phyloP scores from a whole-genome alignment of 2,888 invertebrate genomes.

The Syrphus vitripennis region DNA sequence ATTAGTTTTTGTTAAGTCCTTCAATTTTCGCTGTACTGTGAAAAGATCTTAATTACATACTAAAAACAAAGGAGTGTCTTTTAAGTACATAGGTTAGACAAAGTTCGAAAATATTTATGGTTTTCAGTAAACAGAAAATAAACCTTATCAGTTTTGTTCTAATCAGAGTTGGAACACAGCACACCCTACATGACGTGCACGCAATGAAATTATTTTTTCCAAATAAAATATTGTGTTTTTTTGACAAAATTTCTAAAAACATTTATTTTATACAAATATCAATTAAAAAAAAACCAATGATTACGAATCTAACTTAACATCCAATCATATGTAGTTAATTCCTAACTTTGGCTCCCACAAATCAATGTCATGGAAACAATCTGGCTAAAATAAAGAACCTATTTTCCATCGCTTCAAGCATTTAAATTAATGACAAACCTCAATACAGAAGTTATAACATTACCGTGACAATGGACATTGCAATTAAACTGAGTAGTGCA shows the following conservation, averaged over 20 bases:
- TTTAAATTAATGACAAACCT: constrained; percentile 46
- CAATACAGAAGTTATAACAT: constrained; percentile 48
- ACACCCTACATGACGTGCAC: neutral
- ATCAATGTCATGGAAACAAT: constrained; percentile 47
- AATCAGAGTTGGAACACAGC: neutral
- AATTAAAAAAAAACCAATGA: neutral
- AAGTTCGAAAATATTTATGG: neutral
- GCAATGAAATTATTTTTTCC: neutral
- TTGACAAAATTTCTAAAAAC: too few species aligned
- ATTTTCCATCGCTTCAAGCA: constrained; percentile 7
- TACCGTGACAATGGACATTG: constrained; percentile 56
- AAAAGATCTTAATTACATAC: neutral
- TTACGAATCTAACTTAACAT: neutral
- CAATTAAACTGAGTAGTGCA: constrained; percentile 64
- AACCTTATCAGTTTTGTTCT: neutral
- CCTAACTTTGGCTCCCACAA: constrained; percentile 33
- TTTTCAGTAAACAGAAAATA: neutral
- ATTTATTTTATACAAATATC: neutral
- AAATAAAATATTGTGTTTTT: too few species aligned
- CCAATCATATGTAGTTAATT: constrained; percentile 10
- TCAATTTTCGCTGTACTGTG: neutral
- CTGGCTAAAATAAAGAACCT: neutral
- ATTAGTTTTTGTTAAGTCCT: neutral
- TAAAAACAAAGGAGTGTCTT: neutral
- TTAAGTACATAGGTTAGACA: too few species aligned